Base-by-base conservation (phyloP, 2,888 invertebrate species). In the Amorpha juglandis region DNA sequence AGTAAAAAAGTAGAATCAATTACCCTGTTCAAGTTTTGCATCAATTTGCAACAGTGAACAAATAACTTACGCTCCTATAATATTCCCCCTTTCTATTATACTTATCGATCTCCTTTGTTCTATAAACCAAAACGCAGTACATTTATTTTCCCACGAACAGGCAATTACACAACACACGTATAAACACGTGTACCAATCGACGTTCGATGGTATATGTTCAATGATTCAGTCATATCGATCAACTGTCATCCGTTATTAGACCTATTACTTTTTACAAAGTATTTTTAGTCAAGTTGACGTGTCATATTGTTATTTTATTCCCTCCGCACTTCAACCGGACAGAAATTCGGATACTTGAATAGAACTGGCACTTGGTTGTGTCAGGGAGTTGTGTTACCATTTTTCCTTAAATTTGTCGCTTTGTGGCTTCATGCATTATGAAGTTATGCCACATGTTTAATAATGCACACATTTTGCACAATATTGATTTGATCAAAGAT, bases 151-250 rank as follows among this genome's bases (percentile, higher is more conserved):
- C 19, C 42, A 58, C 58, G 58, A 58, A 50, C 7, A 12, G 33
- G 7, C 11, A 16, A 19, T 58, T 58, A 33, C 33, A 62, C 7
- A 19, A 3, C 19, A 19, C 35, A 50, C n/a, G 62, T 33, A 66
- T 52, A 33, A 33, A 16, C 35, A 63, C 63, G 63, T 63, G 63
- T 35, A 48, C 63, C 48, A 47, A 50, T 50, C 48, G 63, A 0
- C 55, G 42, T 19, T 48, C 21, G 42, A 21, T 70, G 66, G 11
- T 16, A 58, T 8, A 11, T 38, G 21, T 64, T 82, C 52, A 73
- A 81, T 80, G 74, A 82, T 81, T 82, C 76, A 82, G 62, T 63
- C 65, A 63, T 67, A 81, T 81, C 81, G 82, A 82, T 81, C 75
- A 68, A 35, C 45, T 62, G 47, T 65, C 55, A 68, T 16, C 8